Conservation (phyloP, 2,113 vertebrate genomes). For the Cynocephalus volans region DNA sequence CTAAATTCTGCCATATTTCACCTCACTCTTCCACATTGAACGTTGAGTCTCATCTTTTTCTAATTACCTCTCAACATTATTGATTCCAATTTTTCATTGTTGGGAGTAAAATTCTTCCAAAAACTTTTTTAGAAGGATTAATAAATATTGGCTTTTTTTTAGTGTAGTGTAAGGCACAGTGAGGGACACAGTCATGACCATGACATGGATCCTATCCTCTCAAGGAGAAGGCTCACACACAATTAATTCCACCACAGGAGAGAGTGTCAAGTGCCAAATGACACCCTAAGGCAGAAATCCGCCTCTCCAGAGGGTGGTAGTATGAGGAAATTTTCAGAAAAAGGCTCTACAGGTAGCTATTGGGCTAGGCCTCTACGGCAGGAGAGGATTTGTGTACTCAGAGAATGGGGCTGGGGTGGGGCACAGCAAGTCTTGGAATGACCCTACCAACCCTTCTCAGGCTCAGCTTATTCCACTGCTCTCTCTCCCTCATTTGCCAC, state of each 20-base stretch:
- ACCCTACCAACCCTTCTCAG: neutral
- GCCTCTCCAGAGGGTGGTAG: neutral
- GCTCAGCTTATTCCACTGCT: neutral
- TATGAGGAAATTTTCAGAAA: constrained; percentile 19
- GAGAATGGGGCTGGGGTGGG: neutral
- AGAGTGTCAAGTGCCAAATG: neutral
- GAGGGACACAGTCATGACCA: neutral
- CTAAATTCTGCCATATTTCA: neutral
- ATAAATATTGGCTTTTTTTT: constrained; percentile 53
- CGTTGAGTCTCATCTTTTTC: constrained; percentile 52
- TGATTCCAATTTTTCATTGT: constrained; percentile 52
- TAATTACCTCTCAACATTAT: constrained; percentile 48
- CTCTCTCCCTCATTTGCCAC: neutral
- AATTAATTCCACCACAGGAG: neutral
- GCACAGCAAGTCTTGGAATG: neutral
- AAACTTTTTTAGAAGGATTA: neutral
- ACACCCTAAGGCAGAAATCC: neutral
- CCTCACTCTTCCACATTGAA: constrained; percentile 31
- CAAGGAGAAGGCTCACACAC: neutral
- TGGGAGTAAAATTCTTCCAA: constrained; percentile 60
- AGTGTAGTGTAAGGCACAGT: neutral
- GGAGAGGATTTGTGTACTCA: neutral
- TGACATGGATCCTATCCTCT: neutral
- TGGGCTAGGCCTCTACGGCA: neutral
- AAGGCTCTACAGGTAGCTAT: neutral